Conservation (phyloP, 2,797 vertebrate genomes). For the Pangasius larnaudii region DNA sequence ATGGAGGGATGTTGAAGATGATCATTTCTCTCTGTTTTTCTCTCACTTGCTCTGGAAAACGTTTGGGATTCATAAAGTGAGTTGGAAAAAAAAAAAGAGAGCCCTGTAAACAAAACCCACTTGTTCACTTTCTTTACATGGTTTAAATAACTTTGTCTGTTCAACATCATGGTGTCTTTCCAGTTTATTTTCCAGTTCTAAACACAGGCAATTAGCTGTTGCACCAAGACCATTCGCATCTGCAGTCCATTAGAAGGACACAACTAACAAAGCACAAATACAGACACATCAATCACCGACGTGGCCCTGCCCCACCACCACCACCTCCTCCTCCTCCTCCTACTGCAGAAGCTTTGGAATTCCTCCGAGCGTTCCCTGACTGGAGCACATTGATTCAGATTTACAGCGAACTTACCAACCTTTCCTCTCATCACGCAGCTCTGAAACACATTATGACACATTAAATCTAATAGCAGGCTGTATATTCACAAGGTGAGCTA, state of each 20-base stretch:
- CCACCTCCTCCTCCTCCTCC: conserved; percentile 5
- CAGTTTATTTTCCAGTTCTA: conserved; percentile 51
- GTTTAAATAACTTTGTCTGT: conserved; percentile 44
- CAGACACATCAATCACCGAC: conserved; percentile 46
- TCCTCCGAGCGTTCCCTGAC: conserved; percentile 27
- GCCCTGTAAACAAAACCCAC: conserved; percentile 29
- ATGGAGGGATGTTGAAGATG: conserved; percentile 19
- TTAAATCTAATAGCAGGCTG: conserved; percentile 8
- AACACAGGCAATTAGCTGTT: conserved; percentile 42
- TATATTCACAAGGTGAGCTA: conserved; percentile 13
- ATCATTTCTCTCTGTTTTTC: conserved; percentile 5
- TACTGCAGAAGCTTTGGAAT: conserved; percentile 32
- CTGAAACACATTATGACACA: conserved; percentile 26
- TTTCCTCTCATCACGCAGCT: conserved; percentile 14
- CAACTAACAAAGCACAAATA: conserved; percentile 50
- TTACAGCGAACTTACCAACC: conserved; percentile 8
- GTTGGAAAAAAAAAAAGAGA: conserved; percentile 11
- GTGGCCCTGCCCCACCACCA: conserved; percentile 32
- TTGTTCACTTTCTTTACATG: conserved; percentile 41
- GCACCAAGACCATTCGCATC: conserved; percentile 44
- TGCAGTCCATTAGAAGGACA: conserved; percentile 52
- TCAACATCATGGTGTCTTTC: conserved; percentile 46
- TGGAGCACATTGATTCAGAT: conserved; percentile 30
- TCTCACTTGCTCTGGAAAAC: conserved; percentile 1
- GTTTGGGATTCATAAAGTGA: conserved; percentile 5